phyloP scores from a whole-genome alignment of 2,888 invertebrate genomes.

The Philhelius pedissequus region DNA sequence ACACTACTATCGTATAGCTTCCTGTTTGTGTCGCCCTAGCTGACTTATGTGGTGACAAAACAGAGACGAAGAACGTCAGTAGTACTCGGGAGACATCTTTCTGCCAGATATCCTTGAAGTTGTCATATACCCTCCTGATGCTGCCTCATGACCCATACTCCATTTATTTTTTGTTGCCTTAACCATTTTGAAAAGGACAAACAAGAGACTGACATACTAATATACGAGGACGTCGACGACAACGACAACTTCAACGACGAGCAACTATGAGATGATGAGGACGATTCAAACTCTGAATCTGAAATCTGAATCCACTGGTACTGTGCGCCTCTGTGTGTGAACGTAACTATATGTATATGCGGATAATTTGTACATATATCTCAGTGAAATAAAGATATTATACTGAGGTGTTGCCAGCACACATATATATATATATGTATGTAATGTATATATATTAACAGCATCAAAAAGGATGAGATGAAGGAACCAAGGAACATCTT shows the following conservation, averaged over 20 bases:
- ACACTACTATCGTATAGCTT: slow-evolving; percentile 47
- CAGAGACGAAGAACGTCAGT: slow-evolving; percentile 57
- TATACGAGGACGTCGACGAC: slow-evolving; percentile 36
- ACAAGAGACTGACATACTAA: slow-evolving; percentile 62
- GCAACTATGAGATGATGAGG: slow-evolving; percentile 41
- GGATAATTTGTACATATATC: slow-evolving; percentile 68
- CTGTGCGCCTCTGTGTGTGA: slow-evolving; percentile 10
- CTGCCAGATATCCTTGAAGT: slow-evolving; percentile 67
- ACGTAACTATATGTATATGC: slow-evolving; percentile 28
- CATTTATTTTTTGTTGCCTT: slow-evolving; percentile 4
- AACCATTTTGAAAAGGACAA: slow-evolving; percentile 59
- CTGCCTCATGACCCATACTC: slow-evolving; percentile 17
- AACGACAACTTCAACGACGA: slow-evolving; percentile 7
- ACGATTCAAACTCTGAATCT: slow-evolving; percentile 3
- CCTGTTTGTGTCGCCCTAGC: slow-evolving; percentile 56
- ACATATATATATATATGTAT: no score
- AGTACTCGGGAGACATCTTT: slow-evolving; percentile 65
- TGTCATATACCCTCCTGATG: slow-evolving; percentile 45
- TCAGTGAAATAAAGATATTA: slow-evolving; percentile 68
- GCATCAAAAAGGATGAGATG: slow-evolving; percentile 17
- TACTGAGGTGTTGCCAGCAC: slow-evolving; percentile 62
- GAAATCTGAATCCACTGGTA: neutral
- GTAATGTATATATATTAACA: no score
- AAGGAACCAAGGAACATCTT: slow-evolving; percentile 52
- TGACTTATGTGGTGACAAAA: slow-evolving; percentile 44